A percentile compares a stretch with the other conserved stretches of the same genome.
phyloP scores from a whole-genome alignment of 2,888 invertebrate genomes.

The Selenia dentaria region DNA sequence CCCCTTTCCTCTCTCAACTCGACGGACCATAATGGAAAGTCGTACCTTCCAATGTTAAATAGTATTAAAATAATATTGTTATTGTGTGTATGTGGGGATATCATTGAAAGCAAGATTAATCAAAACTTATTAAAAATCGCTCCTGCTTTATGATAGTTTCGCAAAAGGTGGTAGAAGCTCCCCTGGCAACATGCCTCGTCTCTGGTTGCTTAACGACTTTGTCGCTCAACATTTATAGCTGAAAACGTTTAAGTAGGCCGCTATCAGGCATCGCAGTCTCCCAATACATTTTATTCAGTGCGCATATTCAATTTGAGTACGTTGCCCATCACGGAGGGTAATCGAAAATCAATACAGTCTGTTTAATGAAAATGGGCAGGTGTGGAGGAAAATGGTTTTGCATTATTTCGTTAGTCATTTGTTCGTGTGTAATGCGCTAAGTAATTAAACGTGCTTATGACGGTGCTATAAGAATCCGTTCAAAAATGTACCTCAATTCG shows the following conservation, averaged over 20 bases:
- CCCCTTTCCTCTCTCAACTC: too few species aligned
- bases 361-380: slow-evolving; percentile 42
- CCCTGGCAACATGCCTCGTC: slow-evolving; percentile 14
- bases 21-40: too few species aligned
- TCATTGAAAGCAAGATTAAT: too few species aligned
- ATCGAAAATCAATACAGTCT: slow-evolving; percentile 53
- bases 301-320: slow-evolving; percentile 29
- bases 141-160: too few species aligned
- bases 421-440: slow-evolving; percentile 17
- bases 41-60: too few species aligned
- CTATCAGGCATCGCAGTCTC: slow-evolving; percentile 15
- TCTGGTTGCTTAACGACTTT: slow-evolving; percentile 14
- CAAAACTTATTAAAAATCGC: too few species aligned
- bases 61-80: too few species aligned
- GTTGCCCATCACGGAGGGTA: too few species aligned
- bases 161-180: too few species aligned
- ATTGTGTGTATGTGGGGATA: too few species aligned
- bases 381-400: slow-evolving; percentile 36
- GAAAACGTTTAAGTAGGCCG: slow-evolving; percentile 11
- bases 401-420: slow-evolving; percentile 23
- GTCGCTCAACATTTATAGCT: slow-evolving; percentile 17
- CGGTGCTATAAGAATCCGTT: slow-evolving; percentile 1
- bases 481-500: too few species aligned
- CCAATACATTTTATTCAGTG: slow-evolving; percentile 25
- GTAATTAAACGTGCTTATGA: slow-evolving; percentile 23